Evolutionary conservation across 1,140 invertebrate species (phyloP).

Genomic region (Theocolax elegans): DNA sequence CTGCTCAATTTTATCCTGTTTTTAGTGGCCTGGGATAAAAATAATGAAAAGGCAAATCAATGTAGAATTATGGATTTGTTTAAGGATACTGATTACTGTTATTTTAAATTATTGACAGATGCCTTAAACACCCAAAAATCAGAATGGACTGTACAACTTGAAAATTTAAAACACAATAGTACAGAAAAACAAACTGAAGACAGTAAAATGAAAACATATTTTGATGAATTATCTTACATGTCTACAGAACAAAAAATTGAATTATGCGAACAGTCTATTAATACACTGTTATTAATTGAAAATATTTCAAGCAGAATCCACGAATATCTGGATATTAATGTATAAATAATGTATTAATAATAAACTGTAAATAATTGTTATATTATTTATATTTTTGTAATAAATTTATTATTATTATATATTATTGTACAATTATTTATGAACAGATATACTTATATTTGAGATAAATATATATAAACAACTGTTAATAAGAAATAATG

Average conservation of each 20-base stretch:
- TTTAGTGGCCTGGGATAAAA: conserved; percentile 4
- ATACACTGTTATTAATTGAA: conserved; percentile 16
- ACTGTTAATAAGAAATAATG: no score
- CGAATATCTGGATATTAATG: conserved; percentile 7
- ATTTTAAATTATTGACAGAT: background rate
- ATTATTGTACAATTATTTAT: no score
- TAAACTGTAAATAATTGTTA: no score
- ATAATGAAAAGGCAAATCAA: no score
- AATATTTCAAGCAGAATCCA: conserved; percentile 4
- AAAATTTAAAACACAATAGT: background rate
- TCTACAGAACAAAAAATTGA: background rate
- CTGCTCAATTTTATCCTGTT: conserved; percentile 22
- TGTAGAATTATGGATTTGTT: conserved; percentile 12
- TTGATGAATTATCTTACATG: background rate
- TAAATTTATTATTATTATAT: no score
- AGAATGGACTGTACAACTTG: background rate
- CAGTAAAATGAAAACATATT: background rate
- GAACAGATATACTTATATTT: no score
- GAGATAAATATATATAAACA: no score
- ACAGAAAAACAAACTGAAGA: background rate
- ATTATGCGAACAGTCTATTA: background rate
- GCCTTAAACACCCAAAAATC: background rate
- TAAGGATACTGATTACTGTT: background rate
- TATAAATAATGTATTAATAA: background rate
- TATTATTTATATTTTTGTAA: no score